Percentiles rank a stretch among this genome's conserved stretches.
Evolutionary conservation across 2,888 invertebrate genomes (phyloP).

Genomic region (Margaritifera margaritifera): DNA sequence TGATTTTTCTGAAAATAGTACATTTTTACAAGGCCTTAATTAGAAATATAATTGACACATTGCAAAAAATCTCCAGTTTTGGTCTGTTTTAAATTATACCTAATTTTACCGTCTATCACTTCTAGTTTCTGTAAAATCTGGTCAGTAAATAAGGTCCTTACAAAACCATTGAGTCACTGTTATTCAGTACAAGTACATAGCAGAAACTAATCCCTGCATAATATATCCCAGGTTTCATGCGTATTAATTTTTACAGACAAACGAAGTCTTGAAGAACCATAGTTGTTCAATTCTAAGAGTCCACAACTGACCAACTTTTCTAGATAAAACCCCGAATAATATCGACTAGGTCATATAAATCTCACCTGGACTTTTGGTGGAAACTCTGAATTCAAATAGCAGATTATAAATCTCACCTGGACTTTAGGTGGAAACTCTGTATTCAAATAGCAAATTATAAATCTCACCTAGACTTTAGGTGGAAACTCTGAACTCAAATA

Average conservation of each 20-base stretch:
- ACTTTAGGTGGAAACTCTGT: slow-evolving; percentile 53
- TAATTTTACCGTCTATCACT: too few species aligned
- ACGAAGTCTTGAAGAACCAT: too few species aligned
- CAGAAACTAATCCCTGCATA: neutral
- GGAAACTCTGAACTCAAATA: slow-evolving; percentile 50
- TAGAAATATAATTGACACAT: too few species aligned
- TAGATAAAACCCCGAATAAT: neutral
- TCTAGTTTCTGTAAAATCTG: too few species aligned
- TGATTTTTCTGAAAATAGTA: too few species aligned
- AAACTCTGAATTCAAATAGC: slow-evolving; percentile 51
- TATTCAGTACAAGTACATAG: neutral
- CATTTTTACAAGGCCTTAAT: too few species aligned
- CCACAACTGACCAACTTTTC: too few species aligned
- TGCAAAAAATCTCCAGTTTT: too few species aligned
- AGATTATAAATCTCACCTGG: slow-evolving; percentile 56
- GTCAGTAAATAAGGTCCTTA: too few species aligned
- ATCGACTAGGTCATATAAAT: neutral
- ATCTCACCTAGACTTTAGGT: slow-evolving; percentile 56
- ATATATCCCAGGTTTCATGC: neutral
- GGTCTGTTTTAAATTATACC: too few species aligned
- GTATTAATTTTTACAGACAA: neutral
- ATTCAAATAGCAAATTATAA: slow-evolving; percentile 46
- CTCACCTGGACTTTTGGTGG: slow-evolving; percentile 52
- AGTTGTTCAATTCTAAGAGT: too few species aligned
- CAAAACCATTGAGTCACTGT: neutral